Evolutionary conservation across 2,113 vertebrate species (phyloP).

Genomic region (Peromyscus californicus): DNA sequence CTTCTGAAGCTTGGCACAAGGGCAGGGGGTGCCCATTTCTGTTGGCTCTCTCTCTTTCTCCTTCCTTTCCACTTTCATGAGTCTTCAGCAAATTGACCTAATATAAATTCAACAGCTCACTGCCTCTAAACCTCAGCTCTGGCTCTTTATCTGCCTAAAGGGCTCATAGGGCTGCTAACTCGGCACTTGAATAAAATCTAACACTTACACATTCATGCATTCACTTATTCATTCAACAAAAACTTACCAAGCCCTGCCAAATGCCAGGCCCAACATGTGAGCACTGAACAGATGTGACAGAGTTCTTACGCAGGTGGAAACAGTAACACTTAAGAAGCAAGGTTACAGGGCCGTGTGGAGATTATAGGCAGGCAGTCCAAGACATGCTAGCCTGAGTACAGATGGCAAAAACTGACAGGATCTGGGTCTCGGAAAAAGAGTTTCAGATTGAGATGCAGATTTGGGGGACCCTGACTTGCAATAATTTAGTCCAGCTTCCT

Average conservation of each 20-base stretch:
- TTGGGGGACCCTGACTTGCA: not conserved
- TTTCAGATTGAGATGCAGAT: not conserved
- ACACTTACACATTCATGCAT: conserved; percentile 49
- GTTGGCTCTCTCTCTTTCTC: no score
- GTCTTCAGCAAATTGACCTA: conserved; percentile 66
- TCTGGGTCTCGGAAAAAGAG: not conserved
- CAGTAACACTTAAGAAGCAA: not conserved
- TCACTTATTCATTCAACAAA: conserved; percentile 64
- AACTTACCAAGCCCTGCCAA: conserved; percentile 17
- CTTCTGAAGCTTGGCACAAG: conserved; percentile 21
- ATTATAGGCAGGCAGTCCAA: rapidly evolving
- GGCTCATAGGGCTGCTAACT: conserved; percentile 66
- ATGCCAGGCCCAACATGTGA: not conserved
- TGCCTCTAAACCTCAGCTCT: conserved; percentile 64
- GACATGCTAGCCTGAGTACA: not conserved
- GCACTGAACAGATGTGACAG: not conserved
- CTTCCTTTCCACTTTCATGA: conserved; percentile 11
- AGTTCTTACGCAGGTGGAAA: not conserved
- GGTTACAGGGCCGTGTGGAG: not conserved
- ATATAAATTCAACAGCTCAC: conserved; percentile 71
- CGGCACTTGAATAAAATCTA: conserved; percentile 67
- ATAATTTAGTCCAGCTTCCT: not conserved
- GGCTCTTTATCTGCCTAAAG: conserved; percentile 69
- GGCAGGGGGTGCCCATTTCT: not conserved
- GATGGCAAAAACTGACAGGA: not conserved